Conservation (phyloP, 2,888 invertebrate species). For the Pimpla rufipes region DNA sequence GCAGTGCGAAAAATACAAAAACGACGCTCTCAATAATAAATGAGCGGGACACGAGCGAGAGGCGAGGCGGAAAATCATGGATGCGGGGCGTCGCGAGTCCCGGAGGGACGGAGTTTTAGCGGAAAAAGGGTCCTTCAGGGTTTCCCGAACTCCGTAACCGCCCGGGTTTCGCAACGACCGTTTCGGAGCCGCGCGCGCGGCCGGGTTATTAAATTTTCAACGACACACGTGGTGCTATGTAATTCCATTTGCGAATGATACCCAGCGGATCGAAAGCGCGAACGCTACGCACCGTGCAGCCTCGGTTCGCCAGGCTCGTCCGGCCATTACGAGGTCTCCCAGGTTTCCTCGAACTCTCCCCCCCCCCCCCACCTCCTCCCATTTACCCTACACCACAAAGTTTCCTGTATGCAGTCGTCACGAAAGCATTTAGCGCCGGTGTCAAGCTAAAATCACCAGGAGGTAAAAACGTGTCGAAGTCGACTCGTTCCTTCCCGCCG, state of each 20-base stretch:
- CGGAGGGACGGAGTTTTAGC: constrained; percentile 37
- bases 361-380: no score
- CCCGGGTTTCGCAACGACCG: constrained; percentile 36
- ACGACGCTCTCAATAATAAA: neutral
- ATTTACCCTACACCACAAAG: neutral
- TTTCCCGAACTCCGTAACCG: constrained; percentile 27
- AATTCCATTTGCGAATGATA: constrained; percentile 62
- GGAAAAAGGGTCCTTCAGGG: constrained; percentile 28
- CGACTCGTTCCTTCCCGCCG: constrained; percentile 10
- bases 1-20: no score
- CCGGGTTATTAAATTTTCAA: constrained; percentile 66
- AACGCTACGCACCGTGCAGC: neutral
- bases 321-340: constrained; percentile 14
- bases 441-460: neutral
- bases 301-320: constrained; percentile 30
- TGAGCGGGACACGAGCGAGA: neutral
- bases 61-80: constrained; percentile 18
- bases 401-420: neutral
- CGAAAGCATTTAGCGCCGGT: constrained; percentile 27
- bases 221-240: constrained; percentile 52
- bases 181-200: neutral
- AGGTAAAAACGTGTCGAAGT: constrained; percentile 22
- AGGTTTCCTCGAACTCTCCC: constrained; percentile 17
- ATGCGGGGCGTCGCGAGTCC: constrained; percentile 29
- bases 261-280: constrained; percentile 17